These are phyloP conservation scores for Halisarca cf. caerulea DNA, from an alignment of 37 sponge, comb jelly and placozoan genomes.

Conservation along the genomic window DNA sequence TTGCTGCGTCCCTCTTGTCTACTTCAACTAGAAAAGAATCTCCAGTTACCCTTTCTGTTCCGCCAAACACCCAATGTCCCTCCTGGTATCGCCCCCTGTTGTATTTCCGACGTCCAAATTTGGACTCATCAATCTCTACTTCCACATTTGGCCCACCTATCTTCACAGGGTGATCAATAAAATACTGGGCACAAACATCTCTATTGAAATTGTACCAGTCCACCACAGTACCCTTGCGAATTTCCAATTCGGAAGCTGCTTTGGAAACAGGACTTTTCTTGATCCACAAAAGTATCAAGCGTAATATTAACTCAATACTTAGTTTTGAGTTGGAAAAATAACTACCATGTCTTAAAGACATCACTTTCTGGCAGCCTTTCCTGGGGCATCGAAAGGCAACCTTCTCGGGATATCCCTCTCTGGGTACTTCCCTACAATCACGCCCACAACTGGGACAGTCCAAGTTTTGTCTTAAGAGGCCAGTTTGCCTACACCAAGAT, in stretches of 20 bases:
- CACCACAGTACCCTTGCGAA: background rate
- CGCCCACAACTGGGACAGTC: background rate
- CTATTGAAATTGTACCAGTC: conserved; percentile 45
- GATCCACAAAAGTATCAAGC: conserved; percentile 14
- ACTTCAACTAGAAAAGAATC: conserved; percentile 34
- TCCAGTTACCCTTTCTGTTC: conserved; percentile 32
- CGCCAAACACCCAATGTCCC: conserved; percentile 66
- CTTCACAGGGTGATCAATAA: conserved; percentile 32
- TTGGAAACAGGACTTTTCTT: background rate
- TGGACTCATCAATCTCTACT: conserved; percentile 50
- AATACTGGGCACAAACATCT: conserved; percentile 36
- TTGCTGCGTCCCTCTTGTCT: background rate
- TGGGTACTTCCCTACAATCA: background rate
- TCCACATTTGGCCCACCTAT: conserved; percentile 35
- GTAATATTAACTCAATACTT: background rate
- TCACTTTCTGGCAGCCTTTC: conserved; percentile 35
- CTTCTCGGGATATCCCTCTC: background rate
- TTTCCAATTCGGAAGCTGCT: background rate
- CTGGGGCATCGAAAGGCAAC: conserved; percentile 26
- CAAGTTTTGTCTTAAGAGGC: background rate
- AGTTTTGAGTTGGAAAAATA: conserved; percentile 33
- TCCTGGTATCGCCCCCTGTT: conserved; percentile 40
- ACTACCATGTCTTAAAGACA: conserved; percentile 23
- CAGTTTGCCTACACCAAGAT: background rate
- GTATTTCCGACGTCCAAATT: conserved; percentile 40